phyloP scores from a whole-genome alignment of 2,113 vertebrate genomes.

The Isichthys henryi region DNA sequence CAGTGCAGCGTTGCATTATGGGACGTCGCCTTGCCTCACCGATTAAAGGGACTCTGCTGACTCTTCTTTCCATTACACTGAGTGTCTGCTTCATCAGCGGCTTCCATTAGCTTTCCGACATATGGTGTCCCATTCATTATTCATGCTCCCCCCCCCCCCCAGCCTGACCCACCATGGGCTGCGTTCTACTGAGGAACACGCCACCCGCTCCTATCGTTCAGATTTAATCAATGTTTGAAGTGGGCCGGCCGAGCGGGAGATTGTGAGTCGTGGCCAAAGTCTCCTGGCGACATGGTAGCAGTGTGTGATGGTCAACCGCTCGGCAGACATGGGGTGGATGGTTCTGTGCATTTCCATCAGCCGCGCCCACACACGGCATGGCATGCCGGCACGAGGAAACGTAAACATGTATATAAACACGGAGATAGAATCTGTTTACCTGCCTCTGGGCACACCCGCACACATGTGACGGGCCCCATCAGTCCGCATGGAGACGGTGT shows the following conservation, averaged over 20 bases:
- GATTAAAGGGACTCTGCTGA: too few relatives aligned
- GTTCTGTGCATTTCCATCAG: not conserved
- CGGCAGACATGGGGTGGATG: too few relatives aligned
- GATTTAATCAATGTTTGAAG: slow-evolving; percentile 6
- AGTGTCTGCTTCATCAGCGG: slow-evolving; percentile 4
- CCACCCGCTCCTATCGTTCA: not conserved
- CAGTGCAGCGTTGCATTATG: not conserved
- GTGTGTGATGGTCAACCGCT: not conserved
- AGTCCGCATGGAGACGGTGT: not conserved
- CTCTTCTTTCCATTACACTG: slow-evolving; percentile 11
- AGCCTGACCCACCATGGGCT: not conserved
- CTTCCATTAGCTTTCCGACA: not conserved
- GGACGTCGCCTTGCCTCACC: not conserved
- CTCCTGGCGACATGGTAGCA: not conserved
- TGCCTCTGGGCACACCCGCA: not conserved
- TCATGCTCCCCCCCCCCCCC: not conserved
- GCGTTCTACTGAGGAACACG: not conserved
- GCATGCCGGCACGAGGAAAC: not conserved
- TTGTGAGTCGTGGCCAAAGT: not conserved
- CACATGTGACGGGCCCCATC: not conserved
- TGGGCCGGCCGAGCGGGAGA: not conserved
- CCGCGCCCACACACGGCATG: not conserved
- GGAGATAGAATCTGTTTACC: not conserved
- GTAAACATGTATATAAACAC: not conserved
- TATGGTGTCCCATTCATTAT: slow-evolving; percentile 12